A percentile compares a stretch with the other conserved stretches of the same genome.
These are phyloP conservation scores for Neosilurus mollespiculum DNA, from an alignment of 2,797 vertebrate species.

Conservation along the genomic window DNA sequence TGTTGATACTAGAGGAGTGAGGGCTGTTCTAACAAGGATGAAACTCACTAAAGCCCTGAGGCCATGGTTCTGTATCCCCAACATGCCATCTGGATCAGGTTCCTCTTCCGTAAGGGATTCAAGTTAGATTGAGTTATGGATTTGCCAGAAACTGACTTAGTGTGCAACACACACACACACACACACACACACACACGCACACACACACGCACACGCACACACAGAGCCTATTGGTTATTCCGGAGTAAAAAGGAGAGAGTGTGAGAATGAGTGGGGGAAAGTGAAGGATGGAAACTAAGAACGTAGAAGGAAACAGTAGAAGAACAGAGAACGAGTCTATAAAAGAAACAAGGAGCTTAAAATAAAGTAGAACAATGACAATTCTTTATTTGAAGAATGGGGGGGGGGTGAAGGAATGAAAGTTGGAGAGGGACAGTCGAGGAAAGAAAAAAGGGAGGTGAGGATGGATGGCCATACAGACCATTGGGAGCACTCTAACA, in stretches of 20 bases:
- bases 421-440: constrained; percentile 32
- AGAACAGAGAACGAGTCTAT: not conserved
- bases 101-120: constrained; percentile 64
- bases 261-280: constrained; percentile 1
- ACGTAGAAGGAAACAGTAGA: not conserved
- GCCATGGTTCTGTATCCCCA: constrained; percentile 47
- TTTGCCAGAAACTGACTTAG: constrained; percentile 59
- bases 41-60: constrained; percentile 23
- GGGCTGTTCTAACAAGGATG: constrained; percentile 18
- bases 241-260: not conserved
- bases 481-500: constrained; percentile 68
- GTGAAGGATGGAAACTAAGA: not conserved
- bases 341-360: not conserved
- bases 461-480: constrained; percentile 68
- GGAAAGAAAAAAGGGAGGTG: constrained; percentile 30
- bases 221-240: constrained; percentile 1
- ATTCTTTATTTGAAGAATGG: constrained; percentile 35
- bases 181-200: too few relatives aligned
- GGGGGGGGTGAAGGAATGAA: constrained; percentile 12
- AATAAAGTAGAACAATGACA: constrained; percentile 50
- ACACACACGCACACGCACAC: not conserved
- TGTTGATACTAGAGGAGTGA: constrained; percentile 11
- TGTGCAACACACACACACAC: too few relatives aligned
- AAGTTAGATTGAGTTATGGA: constrained; percentile 59
- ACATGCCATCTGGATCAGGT: constrained; percentile 67